phyloP scores from a whole-genome alignment of 2,888 invertebrate genomes.

The Euzophera pinguis region DNA sequence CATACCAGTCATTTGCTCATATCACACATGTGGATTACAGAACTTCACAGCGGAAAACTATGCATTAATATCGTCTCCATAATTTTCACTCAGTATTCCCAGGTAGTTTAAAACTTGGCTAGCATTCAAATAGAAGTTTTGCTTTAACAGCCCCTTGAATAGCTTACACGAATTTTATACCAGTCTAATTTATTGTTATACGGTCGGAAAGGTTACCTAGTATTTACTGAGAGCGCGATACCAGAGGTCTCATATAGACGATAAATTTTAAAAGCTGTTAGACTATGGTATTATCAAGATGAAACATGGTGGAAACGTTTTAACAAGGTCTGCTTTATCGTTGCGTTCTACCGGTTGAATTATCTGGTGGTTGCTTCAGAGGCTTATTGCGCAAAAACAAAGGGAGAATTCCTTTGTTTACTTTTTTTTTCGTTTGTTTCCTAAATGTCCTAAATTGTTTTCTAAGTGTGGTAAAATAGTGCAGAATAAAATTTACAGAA shows the following conservation, averaged over 20 bases:
- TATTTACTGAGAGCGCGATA: conserved; percentile 8
- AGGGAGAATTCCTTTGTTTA: no score
- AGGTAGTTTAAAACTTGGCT: conserved; percentile 20
- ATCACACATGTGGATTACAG: background rate
- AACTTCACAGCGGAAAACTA: background rate
- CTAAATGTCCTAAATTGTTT: no score
- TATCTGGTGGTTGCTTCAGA: no score
- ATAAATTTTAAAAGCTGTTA: background rate
- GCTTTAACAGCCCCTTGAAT: conserved; percentile 16
- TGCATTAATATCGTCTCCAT: conserved; percentile 4
- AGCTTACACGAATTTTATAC: conserved; percentile 19
- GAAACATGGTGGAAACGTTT: no score
- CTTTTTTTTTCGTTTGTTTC: no score
- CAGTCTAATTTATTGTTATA: conserved; percentile 17
- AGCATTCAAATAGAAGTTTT: conserved; percentile 16
- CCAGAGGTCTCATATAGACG: background rate
- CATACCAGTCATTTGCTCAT: no score
- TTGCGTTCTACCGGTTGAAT: no score
- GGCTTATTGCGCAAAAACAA: no score
- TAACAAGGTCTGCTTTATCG: no score
- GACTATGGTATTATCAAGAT: no score
- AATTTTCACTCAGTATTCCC: conserved; percentile 15
- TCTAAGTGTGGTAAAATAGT: no score
- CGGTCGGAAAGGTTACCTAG: background rate
- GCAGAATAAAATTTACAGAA: no score